Evolutionary conservation across 1,140 invertebrate species (phyloP).

Genomic region (Brachystomella parvula): DNA sequence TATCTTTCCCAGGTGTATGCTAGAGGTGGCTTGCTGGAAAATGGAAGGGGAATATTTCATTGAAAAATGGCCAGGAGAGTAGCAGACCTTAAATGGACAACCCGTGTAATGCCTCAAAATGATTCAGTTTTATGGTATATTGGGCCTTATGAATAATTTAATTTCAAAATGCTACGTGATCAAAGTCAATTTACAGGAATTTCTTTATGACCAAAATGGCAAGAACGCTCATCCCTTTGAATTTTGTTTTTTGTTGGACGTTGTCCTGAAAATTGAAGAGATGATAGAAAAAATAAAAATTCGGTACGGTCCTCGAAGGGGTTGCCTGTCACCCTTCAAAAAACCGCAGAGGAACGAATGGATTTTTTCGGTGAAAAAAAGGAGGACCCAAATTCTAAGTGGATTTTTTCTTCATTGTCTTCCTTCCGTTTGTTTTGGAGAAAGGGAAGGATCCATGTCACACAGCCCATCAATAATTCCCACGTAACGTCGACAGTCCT

Average conservation of each 20-base stretch:
- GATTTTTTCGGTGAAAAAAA: not conserved
- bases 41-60: too few relatives aligned
- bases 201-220: not conserved
- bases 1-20: too few relatives aligned
- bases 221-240: not conserved
- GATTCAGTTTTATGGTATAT: too few relatives aligned
- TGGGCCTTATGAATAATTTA: not conserved
- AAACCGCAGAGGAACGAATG: not conserved
- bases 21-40: too few relatives aligned
- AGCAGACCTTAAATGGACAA: too few relatives aligned
- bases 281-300: not conserved
- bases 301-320: not conserved
- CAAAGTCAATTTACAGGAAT: not conserved
- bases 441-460: conserved; percentile 2
- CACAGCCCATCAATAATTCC: conserved; percentile 3
- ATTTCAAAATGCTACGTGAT: not conserved
- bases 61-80: too few relatives aligned
- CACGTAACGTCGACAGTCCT: too few relatives aligned
- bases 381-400: not conserved
- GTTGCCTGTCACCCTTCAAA: not conserved
- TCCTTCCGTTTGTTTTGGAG: not conserved
- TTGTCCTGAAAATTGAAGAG: conserved; percentile 1
- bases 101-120: too few relatives aligned
- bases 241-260: not conserved
- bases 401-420: not conserved